Evolutionary conservation across 2,888 invertebrate genomes (phyloP).

Genomic region (Tachina grossa): DNA sequence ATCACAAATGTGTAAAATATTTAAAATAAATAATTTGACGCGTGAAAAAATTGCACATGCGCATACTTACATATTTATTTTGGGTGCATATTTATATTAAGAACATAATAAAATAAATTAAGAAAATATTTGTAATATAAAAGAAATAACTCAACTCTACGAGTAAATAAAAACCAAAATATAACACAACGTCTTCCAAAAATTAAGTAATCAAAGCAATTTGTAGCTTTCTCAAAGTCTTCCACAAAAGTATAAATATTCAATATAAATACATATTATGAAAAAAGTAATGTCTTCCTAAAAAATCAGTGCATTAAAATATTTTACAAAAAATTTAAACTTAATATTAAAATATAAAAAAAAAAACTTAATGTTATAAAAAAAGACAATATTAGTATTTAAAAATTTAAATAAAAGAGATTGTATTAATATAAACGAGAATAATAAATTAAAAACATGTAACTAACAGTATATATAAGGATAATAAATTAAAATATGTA

Average conservation of each 20-base stretch:
- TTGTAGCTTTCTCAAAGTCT: constrained; percentile 35
- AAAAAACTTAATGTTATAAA: background rate
- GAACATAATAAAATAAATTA: background rate
- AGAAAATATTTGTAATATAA: background rate
- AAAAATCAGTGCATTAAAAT: constrained; percentile 9
- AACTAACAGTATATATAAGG: no score
- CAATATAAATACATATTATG: background rate
- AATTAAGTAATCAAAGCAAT: constrained; percentile 40
- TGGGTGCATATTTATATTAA: background rate
- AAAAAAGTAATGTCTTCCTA: constrained; percentile 11
- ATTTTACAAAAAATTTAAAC: background rate
- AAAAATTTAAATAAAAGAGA: background rate
- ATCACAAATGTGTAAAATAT: background rate
- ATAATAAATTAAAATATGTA: background rate
- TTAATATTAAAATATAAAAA: background rate
- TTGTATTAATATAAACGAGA: no score
- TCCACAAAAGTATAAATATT: constrained; percentile 56
- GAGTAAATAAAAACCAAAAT: constrained; percentile 65
- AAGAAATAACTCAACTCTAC: background rate
- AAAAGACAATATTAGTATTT: background rate
- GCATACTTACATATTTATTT: background rate
- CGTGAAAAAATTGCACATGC: no score
- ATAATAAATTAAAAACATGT: no score
- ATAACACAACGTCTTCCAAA: constrained; percentile 77
- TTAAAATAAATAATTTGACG: no score